These are phyloP conservation scores for Bicyclus anynana DNA, from an alignment of 1,140 invertebrate species.

Conservation along the genomic window DNA sequence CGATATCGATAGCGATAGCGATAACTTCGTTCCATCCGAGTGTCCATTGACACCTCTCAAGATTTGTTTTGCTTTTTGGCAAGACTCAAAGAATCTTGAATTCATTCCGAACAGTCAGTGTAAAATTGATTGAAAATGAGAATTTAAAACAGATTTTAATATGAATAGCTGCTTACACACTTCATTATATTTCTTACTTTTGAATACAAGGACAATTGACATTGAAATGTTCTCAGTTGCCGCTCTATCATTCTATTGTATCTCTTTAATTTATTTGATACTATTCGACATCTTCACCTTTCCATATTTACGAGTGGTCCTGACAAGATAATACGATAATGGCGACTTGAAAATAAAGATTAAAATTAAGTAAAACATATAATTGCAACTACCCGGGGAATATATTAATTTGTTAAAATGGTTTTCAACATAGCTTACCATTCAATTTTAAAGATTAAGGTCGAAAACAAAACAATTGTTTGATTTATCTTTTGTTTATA, in stretches of 20 bases:
- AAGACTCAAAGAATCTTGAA: no score
- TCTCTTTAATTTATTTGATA: background rate
- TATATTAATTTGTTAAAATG: background rate
- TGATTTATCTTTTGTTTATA: background rate
- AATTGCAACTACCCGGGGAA: background rate
- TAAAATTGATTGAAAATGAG: no score
- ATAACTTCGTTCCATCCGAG: no score
- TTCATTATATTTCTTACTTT: no score
- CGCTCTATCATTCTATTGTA: background rate
- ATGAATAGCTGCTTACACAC: no score
- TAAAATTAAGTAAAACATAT: background rate
- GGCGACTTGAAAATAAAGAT: background rate
- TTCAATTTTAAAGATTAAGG: background rate
- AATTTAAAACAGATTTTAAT: no score
- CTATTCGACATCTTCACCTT: background rate
- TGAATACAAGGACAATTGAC: no score
- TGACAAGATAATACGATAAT: conserved; percentile 1
- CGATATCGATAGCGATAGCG: no score
- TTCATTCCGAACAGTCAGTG: no score
- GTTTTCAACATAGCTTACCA: background rate
- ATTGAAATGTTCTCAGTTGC: no score
- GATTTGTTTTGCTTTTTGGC: no score
- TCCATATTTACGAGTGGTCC: background rate
- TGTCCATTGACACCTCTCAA: no score
- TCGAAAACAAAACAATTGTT: background rate